Conservation (phyloP, 92 coral and sea anemone genomes). For the Nematostella vectensis region DNA sequence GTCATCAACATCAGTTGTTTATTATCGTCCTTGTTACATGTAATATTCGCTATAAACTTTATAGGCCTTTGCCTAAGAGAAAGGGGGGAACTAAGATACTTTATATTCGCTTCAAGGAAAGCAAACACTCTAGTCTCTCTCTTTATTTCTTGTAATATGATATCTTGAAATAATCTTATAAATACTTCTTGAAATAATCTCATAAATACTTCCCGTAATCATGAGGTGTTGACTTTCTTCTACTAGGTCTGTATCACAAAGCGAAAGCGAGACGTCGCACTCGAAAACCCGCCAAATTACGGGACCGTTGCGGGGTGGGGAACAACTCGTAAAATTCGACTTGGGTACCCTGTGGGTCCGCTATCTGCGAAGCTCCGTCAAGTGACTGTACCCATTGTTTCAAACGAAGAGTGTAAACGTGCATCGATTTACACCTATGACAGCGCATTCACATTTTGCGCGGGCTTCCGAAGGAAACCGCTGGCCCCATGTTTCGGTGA, state of each 20-base stretch:
- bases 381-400: constrained; percentile 64
- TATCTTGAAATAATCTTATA: too few species aligned
- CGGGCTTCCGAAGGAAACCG: constrained; percentile 62
- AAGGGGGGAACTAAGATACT: too few species aligned
- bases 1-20: too few species aligned
- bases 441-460: constrained; percentile 51
- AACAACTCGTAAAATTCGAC: constrained; percentile 43
- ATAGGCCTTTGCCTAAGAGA: too few species aligned
- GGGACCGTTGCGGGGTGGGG: constrained; percentile 91
- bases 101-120: too few species aligned
- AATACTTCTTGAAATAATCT: too few species aligned
- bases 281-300: constrained; percentile 57
- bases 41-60: too few species aligned
- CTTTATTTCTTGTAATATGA: too few species aligned
- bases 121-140: too few species aligned
- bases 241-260: constrained; percentile 74
- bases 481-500: constrained; percentile 76
- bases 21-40: too few species aligned
- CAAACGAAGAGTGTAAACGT: constrained; percentile 57
- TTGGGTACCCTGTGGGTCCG: constrained; percentile 57
- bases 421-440: constrained; percentile 56
- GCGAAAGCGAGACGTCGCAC: constrained; percentile 46
- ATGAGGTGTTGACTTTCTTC: too few species aligned
- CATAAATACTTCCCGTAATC: too few species aligned
- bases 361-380: constrained; percentile 54